Evolutionary conservation across 2,113 vertebrate genomes (phyloP), one percentile per base, ranked within the genome.

Genomic region (Lepus americanus): DNA sequence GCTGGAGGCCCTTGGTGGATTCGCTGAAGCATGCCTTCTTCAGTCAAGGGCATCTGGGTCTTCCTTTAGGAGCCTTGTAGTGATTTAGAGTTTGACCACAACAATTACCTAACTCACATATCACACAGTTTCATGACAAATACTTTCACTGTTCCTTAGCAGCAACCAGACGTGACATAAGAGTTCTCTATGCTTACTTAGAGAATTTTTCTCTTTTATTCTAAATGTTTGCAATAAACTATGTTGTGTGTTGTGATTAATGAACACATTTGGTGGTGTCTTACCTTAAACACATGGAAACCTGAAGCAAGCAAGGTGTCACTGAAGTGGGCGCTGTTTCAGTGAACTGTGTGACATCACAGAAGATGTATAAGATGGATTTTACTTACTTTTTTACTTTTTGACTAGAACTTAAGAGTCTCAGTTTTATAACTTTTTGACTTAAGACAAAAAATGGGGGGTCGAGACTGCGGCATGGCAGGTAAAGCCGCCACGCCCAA

Each of bases 141-240:
- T 95, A 64, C 33, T 95, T 97, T 96, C 88, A 87, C 66, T 80
- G 17, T 49, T 96, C 23, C 51, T 93, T 95, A 94, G 22, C 44
- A 81, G 92, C 67, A 89, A 13, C 44, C 31, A 80, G 44, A 61
- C 39, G 70, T 77, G 72, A 72, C 7, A 3, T 25, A 80, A 59
- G 27, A 51, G 86, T 79, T 79, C 22, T 36, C 27, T 93, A 23
- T 44, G 72, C 89, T 31, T 92, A 81, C 61, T 84, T 49, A 23
- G 6, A 66, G 23, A 11, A 51, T 70, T 51, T 78, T 89, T 78
- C 9, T 44, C 55, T 79, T 85, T 66, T n/a, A 49, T 67, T 61
- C 16, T 86, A 39, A 66, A 44, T 66, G 19, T 79, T 80, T 93
- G 27, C 10, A 51, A 17, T 76, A 9, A 22, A 49, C 77, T 77